Conservation (phyloP, 2,113 vertebrate species). For the Sakesphorus luctuosus region DNA sequence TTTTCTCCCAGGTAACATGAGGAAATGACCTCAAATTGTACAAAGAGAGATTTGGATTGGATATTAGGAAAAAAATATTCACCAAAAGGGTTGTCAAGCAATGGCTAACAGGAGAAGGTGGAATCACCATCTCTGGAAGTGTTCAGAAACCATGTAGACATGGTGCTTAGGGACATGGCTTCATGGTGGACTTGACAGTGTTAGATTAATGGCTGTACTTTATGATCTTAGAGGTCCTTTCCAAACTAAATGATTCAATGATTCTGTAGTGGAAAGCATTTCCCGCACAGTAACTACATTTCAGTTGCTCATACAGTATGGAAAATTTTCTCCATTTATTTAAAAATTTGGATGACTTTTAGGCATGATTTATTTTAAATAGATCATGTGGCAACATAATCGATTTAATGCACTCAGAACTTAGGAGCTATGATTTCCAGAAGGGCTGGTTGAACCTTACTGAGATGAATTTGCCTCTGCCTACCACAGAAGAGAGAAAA, state of each 20-base stretch:
- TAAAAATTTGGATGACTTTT: not conserved
- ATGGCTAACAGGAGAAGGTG: not conserved
- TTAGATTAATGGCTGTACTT: not conserved
- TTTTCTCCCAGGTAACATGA: not conserved
- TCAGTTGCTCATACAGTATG: not conserved
- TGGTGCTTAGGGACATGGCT: accelerated
- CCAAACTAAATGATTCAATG: not conserved
- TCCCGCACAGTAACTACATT: not conserved
- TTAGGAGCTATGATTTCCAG: not conserved
- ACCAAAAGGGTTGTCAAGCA: too few relatives aligned
- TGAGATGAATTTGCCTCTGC: not conserved
- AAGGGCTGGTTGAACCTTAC: not conserved
- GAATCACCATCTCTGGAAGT: not conserved
- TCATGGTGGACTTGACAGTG: not conserved
- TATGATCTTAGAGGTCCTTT: not conserved
- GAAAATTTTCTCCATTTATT: not conserved
- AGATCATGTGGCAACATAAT: not conserved
- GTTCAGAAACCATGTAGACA: not conserved
- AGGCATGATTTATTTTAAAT: not conserved
- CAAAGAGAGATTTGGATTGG: accelerated
- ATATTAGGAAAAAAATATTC: not conserved
- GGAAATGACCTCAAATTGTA: not conserved
- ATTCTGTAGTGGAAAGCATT: not conserved
- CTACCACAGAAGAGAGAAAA: not conserved
- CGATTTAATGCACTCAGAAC: not conserved